phyloP scores from a whole-genome alignment of 2,888 invertebrate species.

The Ctenicera cuprea region DNA sequence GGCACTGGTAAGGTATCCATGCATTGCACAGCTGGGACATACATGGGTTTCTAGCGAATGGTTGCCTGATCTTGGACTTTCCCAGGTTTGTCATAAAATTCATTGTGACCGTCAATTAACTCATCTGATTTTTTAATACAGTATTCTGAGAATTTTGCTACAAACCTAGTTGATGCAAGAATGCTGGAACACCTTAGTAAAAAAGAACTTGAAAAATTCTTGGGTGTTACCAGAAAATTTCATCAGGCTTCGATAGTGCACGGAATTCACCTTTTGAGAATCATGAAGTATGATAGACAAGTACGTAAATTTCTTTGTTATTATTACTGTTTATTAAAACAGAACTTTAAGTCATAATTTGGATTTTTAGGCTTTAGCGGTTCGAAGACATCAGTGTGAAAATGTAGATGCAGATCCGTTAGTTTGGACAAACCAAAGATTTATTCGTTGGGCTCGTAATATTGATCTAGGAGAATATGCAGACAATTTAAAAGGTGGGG shows the following conservation, averaged over 20 bases:
- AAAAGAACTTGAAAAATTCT: slow-evolving; percentile 94
- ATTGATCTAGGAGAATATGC: slow-evolving; percentile 96
- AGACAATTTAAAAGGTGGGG: slow-evolving; percentile 90
- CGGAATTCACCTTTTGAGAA: slow-evolving; percentile 92
- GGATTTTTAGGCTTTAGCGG: slow-evolving; percentile 82
- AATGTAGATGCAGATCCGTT: slow-evolving; percentile 92
- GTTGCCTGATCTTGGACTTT: slow-evolving; percentile 92
- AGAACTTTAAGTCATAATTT: not conserved
- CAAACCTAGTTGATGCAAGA: slow-evolving; percentile 93
- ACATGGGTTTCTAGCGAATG: slow-evolving; percentile 96
- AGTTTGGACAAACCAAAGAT: slow-evolving; percentile 97
- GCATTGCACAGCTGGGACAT: slow-evolving; percentile 90
- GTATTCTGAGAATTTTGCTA: slow-evolving; percentile 92
- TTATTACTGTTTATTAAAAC: not conserved
- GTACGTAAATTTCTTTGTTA: slow-evolving; percentile 70
- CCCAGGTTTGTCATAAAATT: slow-evolving; percentile 75
- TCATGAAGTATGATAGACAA: slow-evolving; percentile 95
- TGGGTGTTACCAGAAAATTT: slow-evolving; percentile 94
- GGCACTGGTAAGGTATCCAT: slow-evolving; percentile 89
- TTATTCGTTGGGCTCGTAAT: slow-evolving; percentile 94
- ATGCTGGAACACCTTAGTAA: slow-evolving; percentile 95
- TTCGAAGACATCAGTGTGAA: slow-evolving; percentile 91
- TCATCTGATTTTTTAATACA: slow-evolving; percentile 69
- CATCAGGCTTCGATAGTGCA: slow-evolving; percentile 96
- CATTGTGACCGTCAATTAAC: not conserved